phyloP scores from a whole-genome alignment of 1,140 invertebrate genomes.

The Ganaspis sp. region DNA sequence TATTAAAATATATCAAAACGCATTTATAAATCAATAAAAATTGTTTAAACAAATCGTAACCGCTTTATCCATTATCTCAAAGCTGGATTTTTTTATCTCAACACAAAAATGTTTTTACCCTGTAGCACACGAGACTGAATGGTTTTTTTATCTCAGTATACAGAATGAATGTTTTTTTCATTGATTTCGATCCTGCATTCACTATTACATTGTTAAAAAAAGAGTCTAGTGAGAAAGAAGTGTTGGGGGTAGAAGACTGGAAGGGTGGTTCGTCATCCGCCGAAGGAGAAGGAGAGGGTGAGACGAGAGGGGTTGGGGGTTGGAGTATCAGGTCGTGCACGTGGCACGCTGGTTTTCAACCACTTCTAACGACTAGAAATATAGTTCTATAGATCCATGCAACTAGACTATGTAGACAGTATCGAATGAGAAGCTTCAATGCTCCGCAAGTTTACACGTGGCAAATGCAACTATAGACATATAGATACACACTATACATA shows the following conservation, averaged over 20 bases:
- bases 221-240: background rate
- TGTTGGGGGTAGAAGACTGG: background rate
- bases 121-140: too few species aligned
- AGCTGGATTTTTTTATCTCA: too few species aligned
- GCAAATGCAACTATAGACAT: background rate
- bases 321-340: slow-evolving; percentile 3
- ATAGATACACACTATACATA: background rate
- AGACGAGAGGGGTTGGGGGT: background rate
- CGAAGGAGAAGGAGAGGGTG: background rate
- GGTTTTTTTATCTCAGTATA: too few species aligned
- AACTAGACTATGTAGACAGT: background rate
- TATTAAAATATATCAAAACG: too few species aligned
- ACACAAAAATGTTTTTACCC: too few species aligned
- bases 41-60: too few species aligned
- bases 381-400: slow-evolving; percentile 10
- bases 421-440: slow-evolving; percentile 9
- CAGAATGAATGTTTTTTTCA: too few species aligned
- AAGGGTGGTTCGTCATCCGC: slow-evolving; percentile 1
- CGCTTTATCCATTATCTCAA: too few species aligned
- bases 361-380: background rate
- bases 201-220: background rate
- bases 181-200: too few species aligned
- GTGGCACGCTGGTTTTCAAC: slow-evolving; percentile 3
- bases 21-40: too few species aligned
- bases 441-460: slow-evolving; percentile 1